A percentile compares a stretch with the other conserved stretches of the same genome.
Conservation (phyloP, 2,113 vertebrate species). For the Anthoscopus minutus region DNA sequence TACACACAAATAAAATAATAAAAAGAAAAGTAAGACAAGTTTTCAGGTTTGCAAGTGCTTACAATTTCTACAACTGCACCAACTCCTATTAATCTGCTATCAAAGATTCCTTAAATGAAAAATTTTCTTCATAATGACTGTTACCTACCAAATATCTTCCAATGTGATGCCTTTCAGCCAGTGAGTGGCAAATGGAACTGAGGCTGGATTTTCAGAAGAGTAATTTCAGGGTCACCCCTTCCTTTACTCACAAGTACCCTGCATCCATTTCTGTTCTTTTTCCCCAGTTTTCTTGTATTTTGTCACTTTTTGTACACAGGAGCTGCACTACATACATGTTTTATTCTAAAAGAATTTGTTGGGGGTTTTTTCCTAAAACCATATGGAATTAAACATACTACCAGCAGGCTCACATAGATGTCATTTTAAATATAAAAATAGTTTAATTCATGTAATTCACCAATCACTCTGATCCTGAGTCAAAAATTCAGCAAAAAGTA, state of each 20-base stretch:
- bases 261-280: not conserved
- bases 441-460: not conserved
- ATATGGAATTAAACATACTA: not conserved
- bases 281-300: not conserved
- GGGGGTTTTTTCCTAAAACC: not conserved
- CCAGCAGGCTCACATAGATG: not conserved
- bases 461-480: constrained; percentile 5
- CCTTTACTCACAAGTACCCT: not conserved
- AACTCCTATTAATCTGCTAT: not conserved
- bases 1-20: too few relatives aligned
- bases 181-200: not conserved
- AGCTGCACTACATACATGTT: not conserved
- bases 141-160: not conserved
- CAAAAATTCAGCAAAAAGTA: constrained; percentile 27
- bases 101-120: not conserved
- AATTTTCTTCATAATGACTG: not conserved
- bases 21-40: not conserved
- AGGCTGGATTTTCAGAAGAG: not conserved
- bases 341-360: not conserved
- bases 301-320: not conserved
- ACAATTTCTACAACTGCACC: not conserved
- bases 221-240: not conserved
- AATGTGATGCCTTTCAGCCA: not conserved
- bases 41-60: not conserved
- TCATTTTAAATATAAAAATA: not conserved